Conservation (phyloP, 2,113 vertebrate species). For the Leucoraja erinaceus region DNA sequence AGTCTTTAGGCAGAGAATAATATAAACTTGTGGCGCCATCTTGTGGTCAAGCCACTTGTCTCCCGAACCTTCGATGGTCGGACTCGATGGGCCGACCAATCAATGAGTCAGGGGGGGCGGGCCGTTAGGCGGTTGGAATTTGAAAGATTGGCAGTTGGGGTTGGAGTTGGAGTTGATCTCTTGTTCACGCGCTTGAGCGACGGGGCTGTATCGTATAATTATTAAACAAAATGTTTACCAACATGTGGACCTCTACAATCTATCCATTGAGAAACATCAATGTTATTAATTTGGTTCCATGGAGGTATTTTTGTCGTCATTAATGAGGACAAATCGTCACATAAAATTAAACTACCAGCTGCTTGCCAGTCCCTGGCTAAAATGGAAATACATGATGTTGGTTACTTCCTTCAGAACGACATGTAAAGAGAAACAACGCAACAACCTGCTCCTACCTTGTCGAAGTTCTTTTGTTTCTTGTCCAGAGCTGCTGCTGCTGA, state of each 20-base stretch:
- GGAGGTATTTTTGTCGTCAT: not conserved
- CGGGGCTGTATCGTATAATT: too few species aligned
- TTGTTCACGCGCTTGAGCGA: too few species aligned
- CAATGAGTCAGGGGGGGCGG: too few species aligned
- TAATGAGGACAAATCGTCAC: not conserved
- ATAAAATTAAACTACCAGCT: not conserved
- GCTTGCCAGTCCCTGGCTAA: not conserved
- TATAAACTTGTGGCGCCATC: too few species aligned
- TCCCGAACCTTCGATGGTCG: too few species aligned
- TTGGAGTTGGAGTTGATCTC: too few species aligned
- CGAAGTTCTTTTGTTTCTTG: constrained; percentile 42
- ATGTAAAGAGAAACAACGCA: not conserved
- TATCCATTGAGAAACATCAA: not conserved
- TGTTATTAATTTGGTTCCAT: not conserved
- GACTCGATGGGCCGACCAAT: too few species aligned
- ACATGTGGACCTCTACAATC: too few species aligned
- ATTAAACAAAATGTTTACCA: too few species aligned
- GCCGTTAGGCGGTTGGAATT: too few species aligned
- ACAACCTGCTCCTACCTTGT: constrained; percentile 37
- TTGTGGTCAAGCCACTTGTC: too few species aligned
- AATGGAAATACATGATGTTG: not conserved
- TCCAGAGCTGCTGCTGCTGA: constrained; percentile 40
- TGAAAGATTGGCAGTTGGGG: too few species aligned
- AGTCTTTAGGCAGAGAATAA: not conserved
- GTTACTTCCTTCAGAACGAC: not conserved